Conservation (phyloP, 2,888 invertebrate genomes). For the Lysandra coridon region DNA sequence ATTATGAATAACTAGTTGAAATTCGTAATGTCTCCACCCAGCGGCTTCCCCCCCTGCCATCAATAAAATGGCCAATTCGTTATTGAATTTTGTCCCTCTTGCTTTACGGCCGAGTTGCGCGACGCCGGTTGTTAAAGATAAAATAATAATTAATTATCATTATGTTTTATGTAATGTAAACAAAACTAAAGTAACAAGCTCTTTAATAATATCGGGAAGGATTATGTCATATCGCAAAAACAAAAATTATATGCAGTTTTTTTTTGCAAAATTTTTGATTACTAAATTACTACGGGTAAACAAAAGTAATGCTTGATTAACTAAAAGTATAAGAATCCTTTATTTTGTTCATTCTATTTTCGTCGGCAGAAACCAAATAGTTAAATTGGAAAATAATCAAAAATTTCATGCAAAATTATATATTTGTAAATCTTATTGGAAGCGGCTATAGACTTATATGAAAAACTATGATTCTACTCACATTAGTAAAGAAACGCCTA, state of each 20-base stretch:
- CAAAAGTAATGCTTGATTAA: constrained; percentile 54
- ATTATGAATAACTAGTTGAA: constrained; percentile 60
- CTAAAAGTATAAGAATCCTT: background rate
- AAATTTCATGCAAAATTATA: constrained; percentile 54
- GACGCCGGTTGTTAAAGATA: constrained; percentile 73
- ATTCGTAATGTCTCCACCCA: constrained; percentile 68
- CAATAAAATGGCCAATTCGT: constrained; percentile 82
- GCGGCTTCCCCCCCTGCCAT: constrained; percentile 74
- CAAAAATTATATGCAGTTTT: constrained; percentile 59
- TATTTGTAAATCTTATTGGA: constrained; percentile 53
- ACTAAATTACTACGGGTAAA: constrained; percentile 56
- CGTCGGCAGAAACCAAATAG: background rate
- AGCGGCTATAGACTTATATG: constrained; percentile 55
- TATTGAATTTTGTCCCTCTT: constrained; percentile 78
- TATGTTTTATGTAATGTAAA: constrained; percentile 68
- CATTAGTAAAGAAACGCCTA: constrained; percentile 75
- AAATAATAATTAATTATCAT: constrained; percentile 68
- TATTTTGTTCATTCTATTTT: background rate
- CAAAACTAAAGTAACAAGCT: constrained; percentile 60
- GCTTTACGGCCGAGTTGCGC: constrained; percentile 71
- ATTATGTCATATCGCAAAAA: constrained; percentile 74
- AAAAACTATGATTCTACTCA: constrained; percentile 73
- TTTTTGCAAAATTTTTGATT: constrained; percentile 52
- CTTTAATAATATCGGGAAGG: constrained; percentile 57
- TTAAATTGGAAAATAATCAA: constrained; percentile 41